Evolutionary conservation across 1,140 invertebrate genomes (phyloP).

Genomic region (Mylabris phalerata): DNA sequence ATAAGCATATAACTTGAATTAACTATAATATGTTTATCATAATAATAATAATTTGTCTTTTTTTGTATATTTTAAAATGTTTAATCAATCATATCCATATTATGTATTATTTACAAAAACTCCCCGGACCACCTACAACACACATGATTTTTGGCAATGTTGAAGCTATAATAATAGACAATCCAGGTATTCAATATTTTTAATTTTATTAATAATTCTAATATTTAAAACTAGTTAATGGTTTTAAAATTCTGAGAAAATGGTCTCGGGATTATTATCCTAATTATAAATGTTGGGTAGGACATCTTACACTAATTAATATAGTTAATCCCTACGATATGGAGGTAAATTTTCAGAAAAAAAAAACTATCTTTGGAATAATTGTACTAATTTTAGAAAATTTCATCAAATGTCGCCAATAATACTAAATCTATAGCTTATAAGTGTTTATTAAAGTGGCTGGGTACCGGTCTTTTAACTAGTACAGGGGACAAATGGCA

Average conservation of each 20-base stretch:
- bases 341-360: background rate
- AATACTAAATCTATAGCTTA: background rate
- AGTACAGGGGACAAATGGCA: conserved; percentile 56
- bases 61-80: too few species aligned
- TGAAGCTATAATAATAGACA: background rate
- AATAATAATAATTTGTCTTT: too few species aligned
- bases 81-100: too few species aligned
- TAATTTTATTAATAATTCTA: background rate
- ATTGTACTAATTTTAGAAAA: conserved; percentile 1
- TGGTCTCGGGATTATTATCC: conserved; percentile 4
- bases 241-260: conserved; percentile 2
- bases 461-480: conserved; percentile 1
- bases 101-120: background rate
- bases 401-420: background rate
- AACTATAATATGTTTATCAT: too few species aligned
- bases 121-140: background rate
- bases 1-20: too few species aligned
- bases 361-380: background rate
- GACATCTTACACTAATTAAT: background rate
- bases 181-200: background rate
- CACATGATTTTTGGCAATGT: background rate
- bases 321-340: conserved; percentile 4
- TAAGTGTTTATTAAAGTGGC: conserved; percentile 26
- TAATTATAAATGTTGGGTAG: conserved; percentile 1
- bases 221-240: too few species aligned